Conservation (phyloP, 2,888 invertebrate genomes). For the Pseudoips prasinana region DNA sequence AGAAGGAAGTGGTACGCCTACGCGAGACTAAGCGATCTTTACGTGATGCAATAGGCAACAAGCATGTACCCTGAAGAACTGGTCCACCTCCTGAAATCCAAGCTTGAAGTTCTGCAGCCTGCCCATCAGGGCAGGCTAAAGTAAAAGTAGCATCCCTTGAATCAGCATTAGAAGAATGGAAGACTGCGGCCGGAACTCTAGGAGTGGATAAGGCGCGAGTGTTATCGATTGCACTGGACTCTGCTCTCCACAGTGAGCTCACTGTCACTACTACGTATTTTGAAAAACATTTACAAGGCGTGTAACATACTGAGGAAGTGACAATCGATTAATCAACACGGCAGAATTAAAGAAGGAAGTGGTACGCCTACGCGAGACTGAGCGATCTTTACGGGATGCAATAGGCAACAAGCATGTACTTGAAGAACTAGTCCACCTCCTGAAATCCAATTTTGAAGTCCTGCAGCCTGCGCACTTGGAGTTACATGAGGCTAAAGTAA, state of each 20-base stretch:
- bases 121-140: slow-evolving; percentile 83
- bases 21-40: slow-evolving; percentile 84
- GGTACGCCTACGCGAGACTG: no score
- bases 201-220: slow-evolving; percentile 76
- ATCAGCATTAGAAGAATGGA: slow-evolving; percentile 83
- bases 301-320: slow-evolving; percentile 81
- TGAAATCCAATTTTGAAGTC: no score
- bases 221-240: slow-evolving; percentile 84
- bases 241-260: slow-evolving; percentile 86
- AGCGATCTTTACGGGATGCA: no score
- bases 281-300: slow-evolving; percentile 79
- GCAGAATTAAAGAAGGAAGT: no score
- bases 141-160: slow-evolving; percentile 81
- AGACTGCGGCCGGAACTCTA: slow-evolving; percentile 75
- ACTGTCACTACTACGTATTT: slow-evolving; percentile 84
- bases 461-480: no score
- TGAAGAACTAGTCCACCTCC: no score
- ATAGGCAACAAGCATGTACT: slow-evolving; percentile 88
- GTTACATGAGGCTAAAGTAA: slow-evolving; percentile 82
- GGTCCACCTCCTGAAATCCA: slow-evolving; percentile 84
- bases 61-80: slow-evolving; percentile 89
- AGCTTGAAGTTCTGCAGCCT: slow-evolving; percentile 83
- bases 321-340: no score
- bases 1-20: slow-evolving; percentile 85
- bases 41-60: slow-evolving; percentile 86